Conservation (phyloP, 2,113 vertebrate species). For the Aythya baeri region DNA sequence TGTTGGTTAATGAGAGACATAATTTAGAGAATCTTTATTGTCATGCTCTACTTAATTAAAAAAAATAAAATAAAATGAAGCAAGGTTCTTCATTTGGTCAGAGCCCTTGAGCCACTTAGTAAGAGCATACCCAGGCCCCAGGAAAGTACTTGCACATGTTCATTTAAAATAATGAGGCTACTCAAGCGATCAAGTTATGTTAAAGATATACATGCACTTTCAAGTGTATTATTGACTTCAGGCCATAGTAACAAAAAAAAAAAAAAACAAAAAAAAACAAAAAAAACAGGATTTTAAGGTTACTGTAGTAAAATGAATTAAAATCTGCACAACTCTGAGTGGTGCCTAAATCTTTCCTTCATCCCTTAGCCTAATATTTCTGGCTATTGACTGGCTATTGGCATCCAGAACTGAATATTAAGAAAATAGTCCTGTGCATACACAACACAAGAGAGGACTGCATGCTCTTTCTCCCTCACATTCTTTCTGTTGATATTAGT, state of each 20-base stretch:
- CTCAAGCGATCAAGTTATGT: neutral
- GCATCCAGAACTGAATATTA: neutral
- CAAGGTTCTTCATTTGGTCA: neutral
- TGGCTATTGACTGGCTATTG: neutral
- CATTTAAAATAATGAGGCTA: neutral
- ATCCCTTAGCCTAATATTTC: neutral
- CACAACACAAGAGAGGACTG: rapidly evolving
- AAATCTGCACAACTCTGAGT: neutral
- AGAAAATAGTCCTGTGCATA: neutral
- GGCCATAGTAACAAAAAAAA: neutral
- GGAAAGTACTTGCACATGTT: neutral
- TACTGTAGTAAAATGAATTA: neutral
- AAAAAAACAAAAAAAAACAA: neutral
- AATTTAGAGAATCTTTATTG: conserved; percentile 1
- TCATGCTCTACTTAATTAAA: neutral
- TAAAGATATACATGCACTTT: neutral
- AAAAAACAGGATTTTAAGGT: neutral
- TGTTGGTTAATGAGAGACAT: neutral
- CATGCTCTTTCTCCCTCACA: neutral
- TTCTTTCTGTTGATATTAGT: neutral
- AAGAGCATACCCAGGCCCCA: neutral
- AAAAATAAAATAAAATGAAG: neutral
- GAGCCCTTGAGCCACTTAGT: neutral
- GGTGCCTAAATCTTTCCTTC: neutral
- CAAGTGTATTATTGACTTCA: neutral